Percentiles rank a stretch among this genome's conserved stretches.
These are phyloP conservation scores for Heliconius sara DNA, from an alignment of 2,888 invertebrate genomes.

Conservation along the genomic window DNA sequence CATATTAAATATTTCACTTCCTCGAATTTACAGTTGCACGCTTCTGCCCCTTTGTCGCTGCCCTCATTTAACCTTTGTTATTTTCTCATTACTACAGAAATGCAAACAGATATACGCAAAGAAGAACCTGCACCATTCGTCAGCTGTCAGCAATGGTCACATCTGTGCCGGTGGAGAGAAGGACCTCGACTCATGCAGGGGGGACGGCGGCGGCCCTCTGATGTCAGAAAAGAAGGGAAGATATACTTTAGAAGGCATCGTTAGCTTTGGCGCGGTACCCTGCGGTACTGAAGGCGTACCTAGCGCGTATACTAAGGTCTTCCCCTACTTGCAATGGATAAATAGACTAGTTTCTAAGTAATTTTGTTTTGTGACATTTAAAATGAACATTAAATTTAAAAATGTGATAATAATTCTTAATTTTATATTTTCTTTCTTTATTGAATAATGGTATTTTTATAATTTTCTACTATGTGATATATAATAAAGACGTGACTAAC, in stretches of 20 bases:
- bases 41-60: too few species aligned
- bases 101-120: slow-evolving; percentile 46
- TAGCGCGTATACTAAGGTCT: slow-evolving; percentile 52
- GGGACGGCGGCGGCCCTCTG: slow-evolving; percentile 88
- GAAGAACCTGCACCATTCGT: slow-evolving; percentile 21
- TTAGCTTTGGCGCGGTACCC: slow-evolving; percentile 48
- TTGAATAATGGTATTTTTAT: background rate
- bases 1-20: too few species aligned
- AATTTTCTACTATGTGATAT: background rate
- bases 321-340: slow-evolving; percentile 50
- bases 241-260: slow-evolving; percentile 49
- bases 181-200: slow-evolving; percentile 86
- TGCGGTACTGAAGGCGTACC: slow-evolving; percentile 51
- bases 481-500: background rate
- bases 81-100: slow-evolving; percentile 39
- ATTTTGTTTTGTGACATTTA: background rate
- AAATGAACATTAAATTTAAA: background rate
- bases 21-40: too few species aligned
- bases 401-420: slow-evolving; percentile 27
- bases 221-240: slow-evolving; percentile 56
- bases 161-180: slow-evolving; percentile 71
- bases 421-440: background rate
- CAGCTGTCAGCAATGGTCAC: slow-evolving; percentile 48
- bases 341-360: slow-evolving; percentile 38
- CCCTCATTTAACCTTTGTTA: too few species aligned